Conservation (phyloP, 2,797 vertebrate genomes). For the Meda fulgida region DNA sequence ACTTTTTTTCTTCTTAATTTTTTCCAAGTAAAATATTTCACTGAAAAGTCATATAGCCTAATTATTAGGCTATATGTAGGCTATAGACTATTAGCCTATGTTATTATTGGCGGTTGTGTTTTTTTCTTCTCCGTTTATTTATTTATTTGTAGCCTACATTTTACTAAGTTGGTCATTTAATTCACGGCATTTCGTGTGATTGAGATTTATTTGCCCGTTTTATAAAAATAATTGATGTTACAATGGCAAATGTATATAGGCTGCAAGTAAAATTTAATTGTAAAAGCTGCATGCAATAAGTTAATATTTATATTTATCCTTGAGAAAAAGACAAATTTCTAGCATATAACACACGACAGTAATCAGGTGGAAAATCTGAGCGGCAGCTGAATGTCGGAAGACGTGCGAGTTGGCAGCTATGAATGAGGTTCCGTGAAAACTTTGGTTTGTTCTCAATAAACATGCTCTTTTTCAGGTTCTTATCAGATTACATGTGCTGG, state of each 20-base stretch:
- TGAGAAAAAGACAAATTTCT: not conserved
- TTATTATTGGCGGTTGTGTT: not conserved
- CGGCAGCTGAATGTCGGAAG: not conserved
- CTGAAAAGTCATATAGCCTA: not conserved
- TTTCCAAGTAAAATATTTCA: not conserved
- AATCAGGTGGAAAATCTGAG: not conserved
- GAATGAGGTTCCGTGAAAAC: constrained; percentile 2
- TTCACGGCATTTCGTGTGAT: not conserved
- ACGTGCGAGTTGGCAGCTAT: not conserved
- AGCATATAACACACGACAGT: not conserved
- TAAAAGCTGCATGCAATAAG: not conserved
- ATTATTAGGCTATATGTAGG: not conserved
- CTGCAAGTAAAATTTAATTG: too few species aligned
- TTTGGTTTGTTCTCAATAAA: not conserved
- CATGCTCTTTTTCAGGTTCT: constrained; percentile 31
- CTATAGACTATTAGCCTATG: too few species aligned
- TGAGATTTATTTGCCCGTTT: not conserved
- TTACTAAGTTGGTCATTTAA: not conserved
- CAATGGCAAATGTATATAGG: not conserved
- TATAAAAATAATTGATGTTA: not conserved
- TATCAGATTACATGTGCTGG: constrained; percentile 19
- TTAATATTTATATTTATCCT: not conserved
- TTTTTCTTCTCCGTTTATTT: too few species aligned
- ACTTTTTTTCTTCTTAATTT: not conserved
- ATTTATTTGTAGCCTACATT: not conserved